These are phyloP conservation scores for Oedothorax gibbosus DNA, from an alignment of 1,140 invertebrate species.

Conservation along the genomic window DNA sequence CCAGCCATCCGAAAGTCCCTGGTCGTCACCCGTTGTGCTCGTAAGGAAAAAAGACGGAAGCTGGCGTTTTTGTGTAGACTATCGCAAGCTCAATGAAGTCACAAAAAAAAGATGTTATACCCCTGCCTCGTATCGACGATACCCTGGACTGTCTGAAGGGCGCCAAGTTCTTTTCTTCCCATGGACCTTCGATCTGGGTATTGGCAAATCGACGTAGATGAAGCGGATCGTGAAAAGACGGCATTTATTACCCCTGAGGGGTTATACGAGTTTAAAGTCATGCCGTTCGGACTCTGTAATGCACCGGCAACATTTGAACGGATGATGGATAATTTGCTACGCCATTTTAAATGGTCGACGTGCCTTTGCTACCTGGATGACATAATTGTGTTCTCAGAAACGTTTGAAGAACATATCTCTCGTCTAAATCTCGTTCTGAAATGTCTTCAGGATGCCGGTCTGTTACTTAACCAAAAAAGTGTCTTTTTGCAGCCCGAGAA, in stretches of 20 bases:
- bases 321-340: conserved; percentile 42
- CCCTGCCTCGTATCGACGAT: conserved; percentile 71
- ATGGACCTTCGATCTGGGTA: conserved; percentile 69
- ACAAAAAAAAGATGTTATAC: conserved; percentile 70
- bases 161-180: conserved; percentile 66
- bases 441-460: neutral
- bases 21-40: conserved; percentile 69
- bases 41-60: conserved; percentile 70
- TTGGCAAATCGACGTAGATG: conserved; percentile 66
- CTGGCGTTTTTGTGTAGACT: conserved; percentile 70
- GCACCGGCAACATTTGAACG: conserved; percentile 1
- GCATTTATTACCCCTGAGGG: conserved; percentile 27
- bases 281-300: conserved; percentile 64
- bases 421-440: conserved; percentile 23
- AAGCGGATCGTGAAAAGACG: conserved; percentile 16
- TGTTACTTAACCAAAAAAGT: conserved; percentile 13
- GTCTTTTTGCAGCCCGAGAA: conserved; percentile 17
- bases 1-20: conserved; percentile 61
- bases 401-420: conserved; percentile 26
- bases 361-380: conserved; percentile 68
- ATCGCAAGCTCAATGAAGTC: conserved; percentile 69
- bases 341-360: conserved; percentile 23
- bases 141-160: conserved; percentile 66
- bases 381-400: conserved; percentile 52
- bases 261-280: conserved; percentile 10